These are phyloP conservation scores for Lophochroa leadbeateri DNA, from an alignment of 2,113 vertebrate genomes.

Conservation along the genomic window DNA sequence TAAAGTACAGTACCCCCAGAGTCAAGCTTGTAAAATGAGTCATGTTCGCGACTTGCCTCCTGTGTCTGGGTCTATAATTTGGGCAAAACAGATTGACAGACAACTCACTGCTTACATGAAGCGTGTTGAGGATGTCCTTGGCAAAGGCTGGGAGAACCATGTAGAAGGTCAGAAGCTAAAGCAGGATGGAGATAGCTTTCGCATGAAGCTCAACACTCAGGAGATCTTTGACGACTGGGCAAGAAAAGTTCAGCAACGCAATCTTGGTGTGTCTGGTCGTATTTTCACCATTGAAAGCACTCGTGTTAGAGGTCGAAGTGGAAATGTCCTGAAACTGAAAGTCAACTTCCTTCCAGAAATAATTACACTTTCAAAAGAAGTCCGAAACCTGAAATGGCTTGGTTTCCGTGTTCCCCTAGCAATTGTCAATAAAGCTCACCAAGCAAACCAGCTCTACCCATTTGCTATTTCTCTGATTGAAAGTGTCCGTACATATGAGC, in stretches of 20 bases:
- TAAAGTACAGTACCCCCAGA: slow-evolving; percentile 98
- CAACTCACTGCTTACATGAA: slow-evolving; percentile 99
- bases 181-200: slow-evolving; percentile 98
- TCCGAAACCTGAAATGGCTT: slow-evolving; percentile 98
- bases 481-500: slow-evolving; percentile 94
- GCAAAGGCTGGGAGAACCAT: slow-evolving; percentile 98
- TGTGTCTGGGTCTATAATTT: slow-evolving; percentile 97
- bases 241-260: slow-evolving; percentile 97
- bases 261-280: slow-evolving; percentile 94
- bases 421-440: slow-evolving; percentile 98
- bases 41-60: slow-evolving; percentile 95
- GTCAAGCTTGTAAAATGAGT: slow-evolving; percentile 98
- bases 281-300: slow-evolving; percentile 97
- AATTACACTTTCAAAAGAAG: slow-evolving; percentile 97
- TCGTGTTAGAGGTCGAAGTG: slow-evolving; percentile 88
- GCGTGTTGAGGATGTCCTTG: slow-evolving; percentile 95
- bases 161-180: slow-evolving; percentile 98
- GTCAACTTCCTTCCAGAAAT: slow-evolving; percentile 99
- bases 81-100: slow-evolving; percentile 98
- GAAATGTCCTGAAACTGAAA: slow-evolving; percentile 94
- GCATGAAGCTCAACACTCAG: slow-evolving; percentile 98
- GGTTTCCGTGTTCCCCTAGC: slow-evolving; percentile 96
- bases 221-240: slow-evolving; percentile 99
- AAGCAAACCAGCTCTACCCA: slow-evolving; percentile 97
- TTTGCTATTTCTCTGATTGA: slow-evolving; percentile 98